Evolutionary conservation across 2,113 vertebrate species (phyloP), one percentile per base, ranked within the genome.

Genomic region (Archilochus colubris): DNA sequence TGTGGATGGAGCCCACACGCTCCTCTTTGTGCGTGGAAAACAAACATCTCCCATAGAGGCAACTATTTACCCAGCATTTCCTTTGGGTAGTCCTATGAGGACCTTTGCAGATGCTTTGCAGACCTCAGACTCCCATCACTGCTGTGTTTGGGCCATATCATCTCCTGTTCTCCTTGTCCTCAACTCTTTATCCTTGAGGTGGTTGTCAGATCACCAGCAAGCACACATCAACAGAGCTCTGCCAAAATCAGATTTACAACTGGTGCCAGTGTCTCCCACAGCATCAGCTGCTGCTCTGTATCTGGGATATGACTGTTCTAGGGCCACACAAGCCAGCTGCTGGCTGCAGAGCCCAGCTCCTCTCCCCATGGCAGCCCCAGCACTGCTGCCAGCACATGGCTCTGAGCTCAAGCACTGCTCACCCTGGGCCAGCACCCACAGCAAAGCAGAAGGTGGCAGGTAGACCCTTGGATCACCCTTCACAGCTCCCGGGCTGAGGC

Each of bases 401-500:
- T 67, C 87, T 2, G n/a, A 36, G 27, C 36, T 91, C 16, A 40
- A 89, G 43, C 50, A 40, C 7, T 5, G 46, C 31, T 89, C 40
- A 8, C 13, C 57, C 40, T 8, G 2, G 11, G 44, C 36, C 2
- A 0, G 77, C 59, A 13, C 68, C 28, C 73, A n/a, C 0, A 1
- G 53, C 76, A 50, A 20, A 38, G 77, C 63, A 77, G 73, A 15
- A 31, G 13, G 8, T 16, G 13, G 40, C 55, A 44, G 30, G 12
- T 0, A 14, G 19, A 38, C 22, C 43, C 23, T 64, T 14, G 17
- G 46, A 38, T 55, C 3, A 1, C 15, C 74, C 31, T 27, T 28
- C 17, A 23, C 17, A 31, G 33, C 66, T 70, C 55, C 59, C 8
- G 4, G 61, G 55, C 58, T 4, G 3, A 18, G 74, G 48, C 44